Evolutionary conservation across 2,797 vertebrate genomes (phyloP).

Genomic region (Gobionotothen gibberifrons): DNA sequence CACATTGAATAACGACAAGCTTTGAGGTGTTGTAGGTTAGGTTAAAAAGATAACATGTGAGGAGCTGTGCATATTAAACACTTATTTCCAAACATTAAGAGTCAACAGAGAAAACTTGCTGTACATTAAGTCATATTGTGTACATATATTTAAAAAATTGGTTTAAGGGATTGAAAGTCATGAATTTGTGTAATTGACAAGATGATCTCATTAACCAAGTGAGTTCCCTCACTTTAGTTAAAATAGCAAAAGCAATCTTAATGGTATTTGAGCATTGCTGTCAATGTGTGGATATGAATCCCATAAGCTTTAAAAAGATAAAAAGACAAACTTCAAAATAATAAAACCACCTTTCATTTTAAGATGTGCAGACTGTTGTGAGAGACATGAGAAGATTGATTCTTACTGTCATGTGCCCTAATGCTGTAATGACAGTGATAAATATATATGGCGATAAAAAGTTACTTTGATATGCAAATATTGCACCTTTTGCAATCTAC

Average conservation of each 20-base stretch:
- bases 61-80: not conserved
- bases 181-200: not conserved
- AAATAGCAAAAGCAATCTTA: not conserved
- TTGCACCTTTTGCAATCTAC: too few species aligned
- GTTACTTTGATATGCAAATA: too few species aligned
- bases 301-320: not conserved
- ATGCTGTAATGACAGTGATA: constrained; percentile 4
- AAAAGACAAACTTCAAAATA: too few species aligned
- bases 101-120: too few species aligned
- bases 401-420: not conserved
- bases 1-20: not conserved
- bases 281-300: not conserved
- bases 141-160: not conserved
- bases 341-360: not conserved
- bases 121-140: not conserved
- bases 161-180: not conserved
- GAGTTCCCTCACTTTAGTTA: not conserved
- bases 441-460: not conserved
- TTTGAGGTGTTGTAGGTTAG: not conserved
- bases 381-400: not conserved
- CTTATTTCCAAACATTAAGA: too few species aligned
- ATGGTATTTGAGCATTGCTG: not conserved
- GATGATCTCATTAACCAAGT: not conserved
- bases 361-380: constrained; percentile 12
- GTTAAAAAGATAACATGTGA: not conserved